Base-by-base conservation (phyloP, 1,140 invertebrate genomes). In the Elymnias hypermnestra region DNA sequence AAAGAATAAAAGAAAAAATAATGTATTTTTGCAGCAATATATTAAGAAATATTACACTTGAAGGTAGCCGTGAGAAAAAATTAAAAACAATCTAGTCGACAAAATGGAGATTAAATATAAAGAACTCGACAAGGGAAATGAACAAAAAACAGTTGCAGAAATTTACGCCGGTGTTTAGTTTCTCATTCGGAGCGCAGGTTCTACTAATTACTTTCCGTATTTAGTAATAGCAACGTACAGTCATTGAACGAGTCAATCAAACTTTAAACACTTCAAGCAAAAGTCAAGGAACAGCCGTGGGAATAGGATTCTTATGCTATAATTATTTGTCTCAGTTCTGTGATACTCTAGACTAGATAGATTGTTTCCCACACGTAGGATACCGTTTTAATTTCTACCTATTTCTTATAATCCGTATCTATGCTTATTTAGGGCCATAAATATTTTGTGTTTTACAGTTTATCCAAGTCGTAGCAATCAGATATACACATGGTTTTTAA, bases 291-390 rank as follows among this genome's bases (percentile, higher is more conserved):
- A n/a, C n/a, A n/a, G 22, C 12, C 47, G 33, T 37, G 33, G 25
- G 40, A 50, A 19, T 40, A 42, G 33, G 25, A 49, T 36, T 36
- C 29, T 36, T 12, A 3, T 15, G 19, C 17, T 13, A 17, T 19
- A 36, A 36, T 36, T 36, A 21, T 36, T 12, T 21, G 6, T 36
- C 31, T n/a, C 8, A 14, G 13, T 6, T 8, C 7, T 12, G 9
- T 3, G 26, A 0, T 29, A 12, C 14, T 12, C 10, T 13, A 5
- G 2, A 29, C 3, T 39, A 18, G 10, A 19, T 15, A 42, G 21
- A 47, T 33, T 19, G 28, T 25, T 47, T 40, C 28, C 10, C 45
- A 47, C 19, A 29, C 12, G 7, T 33, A 33, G 31, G 31, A 33
- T 17, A 10, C 17, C 3, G 31, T 33, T 7, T 8, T 33, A 17